A percentile compares a stretch with the other conserved stretches of the same genome.
These are phyloP conservation scores for Dryomyza anilis DNA, from an alignment of 2,888 invertebrate species.

Conservation along the genomic window DNA sequence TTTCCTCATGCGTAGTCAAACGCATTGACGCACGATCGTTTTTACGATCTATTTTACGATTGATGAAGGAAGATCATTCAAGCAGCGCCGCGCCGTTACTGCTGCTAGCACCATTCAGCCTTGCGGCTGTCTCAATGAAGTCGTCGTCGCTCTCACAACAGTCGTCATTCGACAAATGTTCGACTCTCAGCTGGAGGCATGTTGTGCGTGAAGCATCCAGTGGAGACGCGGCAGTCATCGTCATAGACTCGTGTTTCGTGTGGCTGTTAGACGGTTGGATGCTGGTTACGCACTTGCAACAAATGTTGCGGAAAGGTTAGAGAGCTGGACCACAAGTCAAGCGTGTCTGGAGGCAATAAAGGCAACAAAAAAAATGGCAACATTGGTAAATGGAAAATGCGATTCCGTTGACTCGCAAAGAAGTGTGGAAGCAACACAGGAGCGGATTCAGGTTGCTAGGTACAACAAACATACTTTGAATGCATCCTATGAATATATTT, in stretches of 20 bases:
- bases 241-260: neutral
- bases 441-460: neutral
- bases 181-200: neutral
- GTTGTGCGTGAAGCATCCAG: neutral
- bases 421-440: neutral
- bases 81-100: neutral
- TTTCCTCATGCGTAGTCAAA: neutral
- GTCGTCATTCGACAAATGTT: neutral
- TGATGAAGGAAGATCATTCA: slow-evolving; percentile 4
- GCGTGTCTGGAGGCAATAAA: neutral
- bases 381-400: slow-evolving; percentile 1
- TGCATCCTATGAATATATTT: too few species aligned
- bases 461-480: too few species aligned
- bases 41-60: slow-evolving; percentile 15
- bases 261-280: neutral
- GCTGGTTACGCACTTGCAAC: slow-evolving; percentile 1
- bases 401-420: neutral
- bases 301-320: neutral
- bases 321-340: slow-evolving; percentile 4
- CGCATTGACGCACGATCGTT: neutral
- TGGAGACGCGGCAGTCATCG: neutral
- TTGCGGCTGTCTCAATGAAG: neutral
- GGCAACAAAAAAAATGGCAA: neutral
- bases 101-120: neutral
- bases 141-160: neutral